These are phyloP conservation scores for Temnothorax longispinosus DNA, from an alignment of 1,140 invertebrate genomes.

Conservation along the genomic window DNA sequence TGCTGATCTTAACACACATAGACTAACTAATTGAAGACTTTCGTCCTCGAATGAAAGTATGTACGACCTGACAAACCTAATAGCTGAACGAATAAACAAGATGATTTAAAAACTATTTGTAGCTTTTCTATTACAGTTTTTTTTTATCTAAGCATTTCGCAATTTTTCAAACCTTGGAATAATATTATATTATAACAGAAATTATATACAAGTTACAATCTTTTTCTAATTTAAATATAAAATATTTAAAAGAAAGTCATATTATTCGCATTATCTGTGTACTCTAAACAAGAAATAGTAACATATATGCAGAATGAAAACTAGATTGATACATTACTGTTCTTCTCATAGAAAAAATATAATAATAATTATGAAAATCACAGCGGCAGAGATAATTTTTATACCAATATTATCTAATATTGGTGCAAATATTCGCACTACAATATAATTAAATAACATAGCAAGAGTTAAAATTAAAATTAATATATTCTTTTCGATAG, in stretches of 20 bases:
- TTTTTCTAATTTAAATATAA: background rate
- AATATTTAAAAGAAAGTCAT: background rate
- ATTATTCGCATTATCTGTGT: background rate
- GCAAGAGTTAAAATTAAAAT: background rate
- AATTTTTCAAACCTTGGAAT: background rate
- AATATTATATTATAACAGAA: background rate
- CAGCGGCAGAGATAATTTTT: background rate
- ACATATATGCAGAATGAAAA: background rate
- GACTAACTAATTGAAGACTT: slow-evolving; percentile 18
- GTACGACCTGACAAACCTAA: background rate
- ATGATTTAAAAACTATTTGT: background rate
- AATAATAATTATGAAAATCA: background rate
- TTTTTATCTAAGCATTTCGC: background rate
- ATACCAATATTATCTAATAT: background rate
- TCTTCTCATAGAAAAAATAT: background rate
- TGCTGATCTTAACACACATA: background rate
- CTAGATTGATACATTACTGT: too few species aligned
- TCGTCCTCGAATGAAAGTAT: background rate
- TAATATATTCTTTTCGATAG: background rate
- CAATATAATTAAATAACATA: background rate
- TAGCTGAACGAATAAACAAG: background rate
- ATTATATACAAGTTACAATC: background rate
- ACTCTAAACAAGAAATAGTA: background rate
- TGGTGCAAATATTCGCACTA: background rate
- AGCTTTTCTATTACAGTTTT: background rate